A percentile compares a stretch with the other conserved stretches of the same genome.
phyloP scores from a whole-genome alignment of 2,888 invertebrate genomes.

The Drosophila anomalata region DNA sequence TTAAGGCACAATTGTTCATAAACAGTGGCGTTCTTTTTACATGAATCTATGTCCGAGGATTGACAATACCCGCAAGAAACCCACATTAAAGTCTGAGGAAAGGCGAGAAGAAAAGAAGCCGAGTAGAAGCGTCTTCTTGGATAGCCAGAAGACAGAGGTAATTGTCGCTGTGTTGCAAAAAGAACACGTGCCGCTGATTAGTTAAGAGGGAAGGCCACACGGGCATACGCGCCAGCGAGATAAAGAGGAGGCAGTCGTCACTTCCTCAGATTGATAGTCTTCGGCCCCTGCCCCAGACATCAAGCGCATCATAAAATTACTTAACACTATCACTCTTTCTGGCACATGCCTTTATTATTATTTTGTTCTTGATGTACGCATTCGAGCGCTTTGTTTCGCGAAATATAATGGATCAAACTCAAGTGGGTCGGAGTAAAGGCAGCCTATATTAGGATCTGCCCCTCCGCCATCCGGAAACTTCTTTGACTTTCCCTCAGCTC shows the following conservation, averaged over 20 bases:
- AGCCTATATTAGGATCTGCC: neutral
- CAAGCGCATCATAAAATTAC: constrained; percentile 76
- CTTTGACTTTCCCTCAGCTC: constrained; percentile 1
- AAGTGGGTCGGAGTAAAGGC: neutral
- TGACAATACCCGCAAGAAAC: too few species aligned
- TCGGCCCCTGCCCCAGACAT: constrained; percentile 1
- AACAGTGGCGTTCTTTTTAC: too few species aligned
- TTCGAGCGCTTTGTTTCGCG: constrained; percentile 58
- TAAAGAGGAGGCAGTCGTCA: constrained; percentile 6
- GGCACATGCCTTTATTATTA: constrained; percentile 36
- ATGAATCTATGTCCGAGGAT: too few species aligned
- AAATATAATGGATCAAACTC: constrained; percentile 28
- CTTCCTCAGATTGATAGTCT: constrained; percentile 16
- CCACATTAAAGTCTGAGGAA: too few species aligned
- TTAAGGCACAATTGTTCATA: too few species aligned
- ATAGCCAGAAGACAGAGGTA: constrained; percentile 49
- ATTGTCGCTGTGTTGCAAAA: constrained; percentile 75
- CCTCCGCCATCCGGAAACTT: neutral
- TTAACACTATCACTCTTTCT: constrained; percentile 78
- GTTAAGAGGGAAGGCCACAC: constrained; percentile 52
- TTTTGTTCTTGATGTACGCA: constrained; percentile 10
- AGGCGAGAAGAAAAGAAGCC: too few species aligned
- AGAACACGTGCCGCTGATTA: constrained; percentile 78
- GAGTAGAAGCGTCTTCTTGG: neutral
- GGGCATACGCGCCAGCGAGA: constrained; percentile 22